Base-by-base conservation (phyloP, 2,113 vertebrate genomes). In the Thomomys bottae region DNA sequence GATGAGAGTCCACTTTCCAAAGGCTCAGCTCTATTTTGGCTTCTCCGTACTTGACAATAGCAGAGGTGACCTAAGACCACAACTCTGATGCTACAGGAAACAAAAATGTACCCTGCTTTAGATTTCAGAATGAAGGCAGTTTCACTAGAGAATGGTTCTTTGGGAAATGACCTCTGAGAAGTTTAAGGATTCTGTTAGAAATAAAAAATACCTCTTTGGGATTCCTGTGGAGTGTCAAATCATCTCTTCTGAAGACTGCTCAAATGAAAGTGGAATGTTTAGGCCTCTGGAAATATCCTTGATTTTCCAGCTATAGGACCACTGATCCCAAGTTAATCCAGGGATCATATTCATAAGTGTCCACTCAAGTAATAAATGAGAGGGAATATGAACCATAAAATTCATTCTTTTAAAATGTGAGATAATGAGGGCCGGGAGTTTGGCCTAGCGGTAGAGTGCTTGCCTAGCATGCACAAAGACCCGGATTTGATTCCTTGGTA, bases 401-500 rank as follows among this genome's bases (percentile, higher is more conserved):
- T 40, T 73, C 8, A 66, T 63, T 93, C 77, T 84, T 91, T 40
- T 85, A 87, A 92, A 76, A 34, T 6, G 24, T 73, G 42, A 77
- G 40, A 17, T 66, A 24, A 34, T 14, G 26, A n/a, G n/a, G n/a
- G n/a, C n/a, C n/a, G n/a, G n/a, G n/a, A n/a, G n/a, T n/a, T n/a
- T n/a, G n/a, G n/a, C n/a, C n/a, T n/a, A n/a, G n/a, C n/a, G n/a
- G n/a, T n/a, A n/a, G n/a, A n/a, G n/a, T n/a, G n/a, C n/a, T n/a
- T n/a, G n/a, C n/a, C n/a, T n/a, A n/a, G n/a, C n/a, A n/a, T n/a
- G n/a, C n/a, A n/a, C n/a, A n/a, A n/a, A n/a, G n/a, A n/a, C n/a
- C n/a, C n/a, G n/a, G n/a, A n/a, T n/a, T n/a, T n/a, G n/a, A n/a
- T n/a, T n/a, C n/a, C n/a, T n/a, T n/a, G n/a, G n/a, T n/a, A n/a